Percentiles rank a stretch among this genome's conserved stretches.
These are phyloP conservation scores for Panurus biarmicus DNA, from an alignment of 2,113 vertebrate genomes.

Conservation along the genomic window DNA sequence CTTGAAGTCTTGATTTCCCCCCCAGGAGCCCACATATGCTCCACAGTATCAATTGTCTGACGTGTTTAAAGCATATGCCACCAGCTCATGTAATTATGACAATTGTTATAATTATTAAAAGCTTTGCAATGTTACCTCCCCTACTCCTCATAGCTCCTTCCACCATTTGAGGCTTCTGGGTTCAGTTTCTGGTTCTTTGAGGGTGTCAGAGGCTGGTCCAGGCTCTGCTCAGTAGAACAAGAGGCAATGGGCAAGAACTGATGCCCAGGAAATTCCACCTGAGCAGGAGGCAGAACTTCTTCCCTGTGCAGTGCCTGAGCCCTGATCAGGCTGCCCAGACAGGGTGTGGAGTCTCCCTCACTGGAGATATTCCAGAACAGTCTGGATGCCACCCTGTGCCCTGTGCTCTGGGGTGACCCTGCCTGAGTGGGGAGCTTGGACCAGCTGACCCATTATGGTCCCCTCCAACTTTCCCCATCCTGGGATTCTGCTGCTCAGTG, in stretches of 20 bases:
- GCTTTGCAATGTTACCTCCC: not conserved
- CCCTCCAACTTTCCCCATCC: not conserved
- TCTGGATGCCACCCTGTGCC: not conserved
- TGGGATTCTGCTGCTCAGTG: not conserved
- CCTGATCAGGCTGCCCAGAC: not conserved
- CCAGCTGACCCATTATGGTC: not conserved
- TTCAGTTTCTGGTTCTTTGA: not conserved
- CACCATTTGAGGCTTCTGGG: not conserved
- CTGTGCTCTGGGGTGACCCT: not conserved
- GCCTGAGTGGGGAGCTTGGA: not conserved
- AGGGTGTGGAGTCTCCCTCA: not conserved
- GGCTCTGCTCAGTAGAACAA: not conserved
- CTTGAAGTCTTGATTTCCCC: not conserved
- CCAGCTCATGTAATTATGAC: not conserved
- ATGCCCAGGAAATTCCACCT: not conserved
- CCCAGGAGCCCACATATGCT: not conserved
- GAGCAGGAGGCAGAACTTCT: not conserved
- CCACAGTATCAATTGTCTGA: not conserved
- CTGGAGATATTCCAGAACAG: not conserved
- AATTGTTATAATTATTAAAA: not conserved
- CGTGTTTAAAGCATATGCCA: not conserved
- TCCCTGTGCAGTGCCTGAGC: not conserved
- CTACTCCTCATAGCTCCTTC: not conserved
- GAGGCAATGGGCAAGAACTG: not conserved
- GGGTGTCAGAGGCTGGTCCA: not conserved